Evolutionary conservation across 2,888 invertebrate species (phyloP).

Genomic region (Galerucella calmariensis): DNA sequence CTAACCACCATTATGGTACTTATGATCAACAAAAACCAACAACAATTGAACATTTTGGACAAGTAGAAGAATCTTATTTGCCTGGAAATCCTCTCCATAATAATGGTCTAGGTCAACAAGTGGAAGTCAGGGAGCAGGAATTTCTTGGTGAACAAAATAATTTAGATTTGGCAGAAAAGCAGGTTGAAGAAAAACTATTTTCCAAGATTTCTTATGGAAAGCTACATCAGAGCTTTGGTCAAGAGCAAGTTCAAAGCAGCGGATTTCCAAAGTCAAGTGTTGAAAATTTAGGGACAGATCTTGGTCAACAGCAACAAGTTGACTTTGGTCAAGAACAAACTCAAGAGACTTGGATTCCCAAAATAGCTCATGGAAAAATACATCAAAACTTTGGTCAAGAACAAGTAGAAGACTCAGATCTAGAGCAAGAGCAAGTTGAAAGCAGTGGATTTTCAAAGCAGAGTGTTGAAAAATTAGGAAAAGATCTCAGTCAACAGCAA

Average conservation of each 20-base stretch:
- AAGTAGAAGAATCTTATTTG: background rate
- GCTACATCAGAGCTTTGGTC: background rate
- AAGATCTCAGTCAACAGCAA: background rate
- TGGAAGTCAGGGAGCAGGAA: background rate
- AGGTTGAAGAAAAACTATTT: background rate
- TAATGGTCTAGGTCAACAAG: background rate
- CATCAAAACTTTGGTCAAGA: constrained; percentile 12
- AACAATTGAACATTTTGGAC: background rate
- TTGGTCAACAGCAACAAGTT: background rate
- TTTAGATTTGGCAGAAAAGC: background rate
- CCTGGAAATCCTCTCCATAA: background rate
- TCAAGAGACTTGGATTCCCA: background rate
- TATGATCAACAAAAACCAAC: constrained; percentile 21
- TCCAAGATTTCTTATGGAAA: background rate
- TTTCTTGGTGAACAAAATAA: background rate
- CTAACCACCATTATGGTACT: background rate
- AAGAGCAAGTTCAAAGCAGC: background rate
- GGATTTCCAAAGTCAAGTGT: no score
- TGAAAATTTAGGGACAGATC: background rate
- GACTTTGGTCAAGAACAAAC: background rate
- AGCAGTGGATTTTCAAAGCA: no score
- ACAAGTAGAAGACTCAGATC: background rate
- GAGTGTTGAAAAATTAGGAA: no score
- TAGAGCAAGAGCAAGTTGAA: no score
- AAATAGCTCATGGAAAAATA: constrained; percentile 3